Percentiles rank a stretch among this genome's conserved stretches.
These are phyloP conservation scores for Gymnocypris eckloni DNA, from an alignment of 2,797 vertebrate species.

Conservation along the genomic window DNA sequence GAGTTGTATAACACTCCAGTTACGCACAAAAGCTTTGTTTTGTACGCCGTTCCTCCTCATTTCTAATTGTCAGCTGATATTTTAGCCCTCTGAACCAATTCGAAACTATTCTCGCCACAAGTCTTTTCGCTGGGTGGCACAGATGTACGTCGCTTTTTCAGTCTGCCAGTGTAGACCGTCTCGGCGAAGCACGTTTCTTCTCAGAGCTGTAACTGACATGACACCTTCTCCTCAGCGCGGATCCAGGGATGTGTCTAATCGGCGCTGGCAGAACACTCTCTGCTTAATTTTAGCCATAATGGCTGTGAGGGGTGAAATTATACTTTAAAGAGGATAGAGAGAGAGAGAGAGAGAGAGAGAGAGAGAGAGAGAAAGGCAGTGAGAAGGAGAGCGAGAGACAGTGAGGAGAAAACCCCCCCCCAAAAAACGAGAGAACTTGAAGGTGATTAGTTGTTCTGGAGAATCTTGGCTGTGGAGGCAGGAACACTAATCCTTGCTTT, in stretches of 20 bases:
- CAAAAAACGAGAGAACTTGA: conserved; percentile 64
- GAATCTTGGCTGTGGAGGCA: conserved; percentile 82
- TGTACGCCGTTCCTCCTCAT: conserved; percentile 25
- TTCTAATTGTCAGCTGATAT: conserved; percentile 57
- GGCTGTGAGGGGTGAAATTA: conserved; percentile 68
- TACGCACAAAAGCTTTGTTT: conserved; percentile 58
- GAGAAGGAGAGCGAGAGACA: conserved; percentile 57
- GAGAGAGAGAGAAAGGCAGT: conserved; percentile 58
- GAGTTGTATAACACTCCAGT: conserved; percentile 61
- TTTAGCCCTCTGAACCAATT: conserved; percentile 50
- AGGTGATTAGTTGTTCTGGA: conserved; percentile 85
- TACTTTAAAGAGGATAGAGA: conserved; percentile 75
- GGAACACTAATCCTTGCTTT: conserved; percentile 87
- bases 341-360: conserved; percentile 58
- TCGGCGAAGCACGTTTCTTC: conserved; percentile 47
- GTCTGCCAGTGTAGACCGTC: conserved; percentile 33
- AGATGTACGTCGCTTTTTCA: conserved; percentile 47
- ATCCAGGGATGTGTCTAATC: conserved; percentile 74
- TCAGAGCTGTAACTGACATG: conserved; percentile 56
- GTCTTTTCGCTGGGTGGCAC: conserved; percentile 48
- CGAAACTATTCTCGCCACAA: conserved; percentile 41
- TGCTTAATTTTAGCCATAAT: conserved; percentile 80
- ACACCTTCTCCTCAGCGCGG: conserved; percentile 59
- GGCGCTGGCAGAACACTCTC: conserved; percentile 76
- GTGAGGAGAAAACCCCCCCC: conserved; percentile 34